Percentiles rank a stretch among this genome's conserved stretches.
Evolutionary conservation across 2,888 invertebrate species (phyloP).

Genomic region (Harpagoxenus sublaevis): DNA sequence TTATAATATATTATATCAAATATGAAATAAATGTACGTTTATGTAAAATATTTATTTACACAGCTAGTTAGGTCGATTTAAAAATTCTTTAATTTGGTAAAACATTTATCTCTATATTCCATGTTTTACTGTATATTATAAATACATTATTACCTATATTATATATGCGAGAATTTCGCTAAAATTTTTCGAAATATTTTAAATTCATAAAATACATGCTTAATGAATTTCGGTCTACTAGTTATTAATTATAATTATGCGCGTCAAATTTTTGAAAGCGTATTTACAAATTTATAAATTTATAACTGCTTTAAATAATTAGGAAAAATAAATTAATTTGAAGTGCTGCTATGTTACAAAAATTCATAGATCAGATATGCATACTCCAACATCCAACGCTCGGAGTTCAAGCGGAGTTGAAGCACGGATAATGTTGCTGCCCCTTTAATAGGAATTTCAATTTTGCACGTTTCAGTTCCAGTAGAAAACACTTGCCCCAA

Average conservation of each 20-base stretch:
- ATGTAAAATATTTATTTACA: not conserved
- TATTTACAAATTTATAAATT: not conserved
- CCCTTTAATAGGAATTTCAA: conserved; percentile 45
- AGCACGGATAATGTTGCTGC: conserved; percentile 18
- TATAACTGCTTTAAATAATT: not conserved
- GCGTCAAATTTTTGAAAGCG: not conserved
- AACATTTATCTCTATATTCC: not conserved
- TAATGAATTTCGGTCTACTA: conserved; percentile 2
- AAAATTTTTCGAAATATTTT: not conserved
- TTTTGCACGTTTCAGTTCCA: conserved; percentile 31
- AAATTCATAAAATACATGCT: not conserved
- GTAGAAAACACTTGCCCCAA: not conserved
- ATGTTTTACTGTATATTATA: not conserved
- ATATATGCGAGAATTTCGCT: not conserved
- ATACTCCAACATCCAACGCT: not conserved
- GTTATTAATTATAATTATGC: not conserved
- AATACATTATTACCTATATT: not conserved
- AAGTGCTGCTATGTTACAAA: not conserved
- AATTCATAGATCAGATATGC: not conserved
- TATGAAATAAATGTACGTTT: not conserved
- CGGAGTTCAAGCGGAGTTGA: not conserved
- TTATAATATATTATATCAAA: not conserved
- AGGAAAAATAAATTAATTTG: not conserved
- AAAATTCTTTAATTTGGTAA: too few relatives aligned
- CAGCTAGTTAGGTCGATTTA: too few relatives aligned